Evolutionary conservation across 2,797 vertebrate genomes (phyloP), one percentile per base, ranked within the genome.

Genomic region (Enteromius trimaculatus): DNA sequence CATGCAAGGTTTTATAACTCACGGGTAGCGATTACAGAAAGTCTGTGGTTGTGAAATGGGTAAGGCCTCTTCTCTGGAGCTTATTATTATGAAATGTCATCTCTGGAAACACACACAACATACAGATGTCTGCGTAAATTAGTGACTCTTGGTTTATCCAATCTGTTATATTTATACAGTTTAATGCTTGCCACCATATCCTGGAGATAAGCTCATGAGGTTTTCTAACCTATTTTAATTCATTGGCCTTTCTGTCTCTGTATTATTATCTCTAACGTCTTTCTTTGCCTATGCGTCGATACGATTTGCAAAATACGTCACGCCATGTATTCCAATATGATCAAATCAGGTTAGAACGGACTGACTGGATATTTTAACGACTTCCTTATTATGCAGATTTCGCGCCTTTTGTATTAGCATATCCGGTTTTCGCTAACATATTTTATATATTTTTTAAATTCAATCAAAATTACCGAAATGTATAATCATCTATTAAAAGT

Each of bases 1-100:
- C 84, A 77, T 3, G 21, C n/a, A 31, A 58, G 19, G 0, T 49
- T 76, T 42, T n/a, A 10, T 77, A 70, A 58, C 19, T 68, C 62
- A 71, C 0, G 6, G 3, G 42, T 19, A 72, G 13, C 19, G 49
- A 49, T 72, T 42, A 26, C 69, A 37, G 55, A 34, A 34, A 49
- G 23, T 4, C 4, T 49, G 69, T 44, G 69, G 2, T 55, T 72
- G 55, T 64, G 69, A 49, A 49, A 17, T 47, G 58, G 9, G 10
- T 31, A 5, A 47, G 4, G 19, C 26, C 68, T 49, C 26, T 23
- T 13, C 55, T 49, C 26, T 19, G 19, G 19, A 72, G 10, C 11
- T 34, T 4, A 44, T 11, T 44, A 14, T 47, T 11, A 55, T 16
- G 31, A 62, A 26, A n/a, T 44, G 13, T 21, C 14, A 14, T 39